Percentiles rank a stretch among this genome's conserved stretches.
These are phyloP conservation scores for Hirundichthys speculiger DNA, from an alignment of 2,113 vertebrate genomes.

Conservation along the genomic window DNA sequence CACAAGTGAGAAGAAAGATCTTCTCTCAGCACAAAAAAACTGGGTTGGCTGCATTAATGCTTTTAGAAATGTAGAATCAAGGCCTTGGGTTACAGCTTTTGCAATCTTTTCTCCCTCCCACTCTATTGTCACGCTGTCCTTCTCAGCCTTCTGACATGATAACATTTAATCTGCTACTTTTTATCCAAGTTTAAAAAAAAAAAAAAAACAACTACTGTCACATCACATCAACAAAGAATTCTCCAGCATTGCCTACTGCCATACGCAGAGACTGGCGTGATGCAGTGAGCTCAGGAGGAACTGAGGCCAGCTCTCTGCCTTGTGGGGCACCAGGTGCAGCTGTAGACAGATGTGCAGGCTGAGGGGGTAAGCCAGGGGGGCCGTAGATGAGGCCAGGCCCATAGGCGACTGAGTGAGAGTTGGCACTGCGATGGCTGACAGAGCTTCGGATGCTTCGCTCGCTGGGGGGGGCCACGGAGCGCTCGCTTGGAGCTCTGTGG, in stretches of 20 bases:
- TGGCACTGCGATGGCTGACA: conserved; percentile 85
- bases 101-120: conserved; percentile 29
- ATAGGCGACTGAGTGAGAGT: conserved; percentile 79
- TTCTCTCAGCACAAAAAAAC: conserved; percentile 52
- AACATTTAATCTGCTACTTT: conserved; percentile 44
- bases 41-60: conserved; percentile 43
- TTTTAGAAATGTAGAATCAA: conserved; percentile 33
- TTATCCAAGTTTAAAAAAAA: conserved; percentile 6
- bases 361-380: conserved; percentile 86
- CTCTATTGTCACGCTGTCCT: conserved; percentile 9
- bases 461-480: conserved; percentile 86
- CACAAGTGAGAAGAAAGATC: conserved; percentile 46
- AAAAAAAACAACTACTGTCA: conserved; percentile 71
- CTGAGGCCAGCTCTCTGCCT: conserved; percentile 88
- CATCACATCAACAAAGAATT: conserved; percentile 99
- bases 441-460: conserved; percentile 90
- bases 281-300: conserved; percentile 94
- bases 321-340: conserved; percentile 89
- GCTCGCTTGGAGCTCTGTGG: conserved; percentile 87
- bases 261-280: conserved; percentile 98
- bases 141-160: conserved; percentile 29
- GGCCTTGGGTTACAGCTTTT: conserved; percentile 28
- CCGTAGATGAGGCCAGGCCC: conserved; percentile 80
- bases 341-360: conserved; percentile 82
- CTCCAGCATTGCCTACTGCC: conserved; percentile 97